A percentile compares a stretch with the other conserved stretches of the same genome.
Conservation (phyloP, 2,113 vertebrate species). For the Seriola quinqueradiata region DNA sequence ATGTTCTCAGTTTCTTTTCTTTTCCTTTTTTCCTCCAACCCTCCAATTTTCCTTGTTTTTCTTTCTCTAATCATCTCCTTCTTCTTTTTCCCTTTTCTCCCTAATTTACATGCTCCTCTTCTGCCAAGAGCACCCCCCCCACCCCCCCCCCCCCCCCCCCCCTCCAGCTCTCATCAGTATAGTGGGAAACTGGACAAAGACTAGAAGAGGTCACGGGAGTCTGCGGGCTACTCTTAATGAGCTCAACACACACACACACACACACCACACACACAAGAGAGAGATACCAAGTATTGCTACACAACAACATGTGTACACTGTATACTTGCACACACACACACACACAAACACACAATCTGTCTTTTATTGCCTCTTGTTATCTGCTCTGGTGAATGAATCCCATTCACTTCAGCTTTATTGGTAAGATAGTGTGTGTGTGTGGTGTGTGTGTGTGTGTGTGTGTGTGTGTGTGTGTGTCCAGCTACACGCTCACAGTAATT, state of each 20-base stretch:
- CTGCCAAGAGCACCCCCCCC: not conserved
- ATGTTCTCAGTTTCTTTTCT: not conserved
- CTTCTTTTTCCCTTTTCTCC: not conserved
- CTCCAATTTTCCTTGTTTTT: conserved; percentile 2
- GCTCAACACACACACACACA: conserved; percentile 45
- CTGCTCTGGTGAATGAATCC: conserved; percentile 21
- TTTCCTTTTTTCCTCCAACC: not conserved
- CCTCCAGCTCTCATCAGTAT: conserved; percentile 44
- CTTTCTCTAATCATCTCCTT: conserved; percentile 32
- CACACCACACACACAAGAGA: conserved; percentile 14
- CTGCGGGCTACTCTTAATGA: conserved; percentile 66
- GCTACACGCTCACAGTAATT: conserved; percentile 48
- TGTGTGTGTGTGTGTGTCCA: conserved; percentile 25
- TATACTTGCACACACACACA: not conserved
- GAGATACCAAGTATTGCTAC: not conserved
- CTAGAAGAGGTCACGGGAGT: conserved; percentile 63
- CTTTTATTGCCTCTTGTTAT: conserved; percentile 41
- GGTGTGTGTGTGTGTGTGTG: conserved; percentile 30
- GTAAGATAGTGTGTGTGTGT: not conserved
- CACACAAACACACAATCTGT: conserved; percentile 1
- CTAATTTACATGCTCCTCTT: conserved; percentile 45
- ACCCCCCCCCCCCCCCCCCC: not conserved
- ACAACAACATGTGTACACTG: not conserved
- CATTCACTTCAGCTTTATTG: conserved; percentile 10
- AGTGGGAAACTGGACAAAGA: conserved; percentile 62